Conservation (phyloP, 2,888 invertebrate genomes). For the Athripsodes cinereus region DNA sequence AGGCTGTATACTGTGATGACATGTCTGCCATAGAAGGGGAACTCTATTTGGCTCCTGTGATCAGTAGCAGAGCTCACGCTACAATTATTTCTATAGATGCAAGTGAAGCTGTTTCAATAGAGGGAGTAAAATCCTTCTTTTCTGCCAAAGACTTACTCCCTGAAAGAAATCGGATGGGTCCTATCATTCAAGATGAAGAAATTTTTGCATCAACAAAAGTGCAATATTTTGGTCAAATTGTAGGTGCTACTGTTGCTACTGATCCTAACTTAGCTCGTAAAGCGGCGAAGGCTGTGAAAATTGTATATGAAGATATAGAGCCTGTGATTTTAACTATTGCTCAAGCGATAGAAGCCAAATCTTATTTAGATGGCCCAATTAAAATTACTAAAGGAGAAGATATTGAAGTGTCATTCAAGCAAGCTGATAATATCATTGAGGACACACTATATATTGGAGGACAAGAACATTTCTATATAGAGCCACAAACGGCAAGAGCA, state of each 20-base stretch:
- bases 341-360: conserved; percentile 73
- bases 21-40: conserved; percentile 72
- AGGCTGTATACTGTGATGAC: conserved; percentile 89
- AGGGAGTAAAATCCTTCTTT: conserved; percentile 79
- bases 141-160: conserved; percentile 70
- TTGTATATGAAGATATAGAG: conserved; percentile 74
- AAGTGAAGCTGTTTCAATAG: conserved; percentile 61
- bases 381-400: conserved; percentile 61
- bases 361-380: conserved; percentile 60
- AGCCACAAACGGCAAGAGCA: conserved; percentile 70
- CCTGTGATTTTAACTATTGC: conserved; percentile 83
- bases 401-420: conserved; percentile 58
- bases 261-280: conserved; percentile 74
- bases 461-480: conserved; percentile 96
- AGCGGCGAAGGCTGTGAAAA: conserved; percentile 73
- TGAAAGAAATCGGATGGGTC: conserved; percentile 61
- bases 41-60: conserved; percentile 71
- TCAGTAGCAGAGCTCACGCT: conserved; percentile 78
- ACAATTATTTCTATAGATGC: conserved; percentile 70
- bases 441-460: conserved; percentile 77
- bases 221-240: conserved; percentile 70
- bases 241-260: conserved; percentile 75
- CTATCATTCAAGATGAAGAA: conserved; percentile 75
- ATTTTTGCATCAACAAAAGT: conserved; percentile 78
- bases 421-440: conserved; percentile 67